Evolutionary conservation across 2,113 vertebrate genomes (phyloP).

Genomic region (Myrmecobius fasciatus): DNA sequence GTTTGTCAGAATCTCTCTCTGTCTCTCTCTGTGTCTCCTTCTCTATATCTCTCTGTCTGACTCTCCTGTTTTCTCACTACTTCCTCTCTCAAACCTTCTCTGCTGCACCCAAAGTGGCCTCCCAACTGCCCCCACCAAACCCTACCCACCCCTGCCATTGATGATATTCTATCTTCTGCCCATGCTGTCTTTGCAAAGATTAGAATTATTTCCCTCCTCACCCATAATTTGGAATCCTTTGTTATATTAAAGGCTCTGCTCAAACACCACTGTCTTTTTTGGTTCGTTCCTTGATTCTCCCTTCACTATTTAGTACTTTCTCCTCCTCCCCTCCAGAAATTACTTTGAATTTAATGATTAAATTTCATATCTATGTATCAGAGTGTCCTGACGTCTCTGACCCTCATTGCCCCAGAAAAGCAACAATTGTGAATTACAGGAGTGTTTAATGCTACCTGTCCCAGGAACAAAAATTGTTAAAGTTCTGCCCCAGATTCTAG

Average conservation of each 20-base stretch:
- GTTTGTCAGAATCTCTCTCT: neutral
- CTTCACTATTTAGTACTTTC: neutral
- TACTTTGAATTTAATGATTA: neutral
- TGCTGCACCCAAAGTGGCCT: neutral
- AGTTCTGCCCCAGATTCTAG: neutral
- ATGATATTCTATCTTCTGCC: neutral
- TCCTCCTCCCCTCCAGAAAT: neutral
- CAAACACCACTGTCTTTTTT: neutral
- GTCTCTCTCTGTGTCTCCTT: no score
- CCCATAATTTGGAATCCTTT: neutral
- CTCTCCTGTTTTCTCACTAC: neutral
- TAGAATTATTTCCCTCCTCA: neutral
- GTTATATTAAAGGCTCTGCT: neutral
- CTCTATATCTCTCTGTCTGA: no score
- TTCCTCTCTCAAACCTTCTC: neutral
- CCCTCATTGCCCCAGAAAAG: neutral
- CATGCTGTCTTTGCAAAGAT: neutral
- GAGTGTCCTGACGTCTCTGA: neutral
- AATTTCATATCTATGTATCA: neutral
- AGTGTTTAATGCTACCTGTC: neutral
- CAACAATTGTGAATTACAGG: neutral
- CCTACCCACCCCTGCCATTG: neutral
- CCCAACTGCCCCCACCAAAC: neutral
- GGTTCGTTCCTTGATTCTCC: neutral
- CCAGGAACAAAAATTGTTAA: neutral